Conservation (phyloP, 1,140 invertebrate species). For the Drosophila nigromelanica region DNA sequence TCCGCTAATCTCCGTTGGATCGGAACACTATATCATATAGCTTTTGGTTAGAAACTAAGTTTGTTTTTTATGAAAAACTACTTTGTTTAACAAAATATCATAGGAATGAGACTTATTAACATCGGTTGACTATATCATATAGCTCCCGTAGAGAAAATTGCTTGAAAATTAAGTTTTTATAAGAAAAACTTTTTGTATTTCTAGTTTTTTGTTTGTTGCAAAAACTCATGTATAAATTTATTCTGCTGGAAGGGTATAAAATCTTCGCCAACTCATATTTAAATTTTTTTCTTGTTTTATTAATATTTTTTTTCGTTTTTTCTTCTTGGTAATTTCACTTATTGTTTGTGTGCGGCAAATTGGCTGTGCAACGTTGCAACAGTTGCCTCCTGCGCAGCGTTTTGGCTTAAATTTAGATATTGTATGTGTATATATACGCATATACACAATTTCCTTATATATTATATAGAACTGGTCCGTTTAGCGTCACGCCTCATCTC, state of each 20-base stretch:
- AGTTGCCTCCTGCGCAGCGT: slow-evolving; percentile 32
- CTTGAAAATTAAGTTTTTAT: not conserved
- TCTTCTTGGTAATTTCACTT: slow-evolving; percentile 15
- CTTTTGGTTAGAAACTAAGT: not conserved
- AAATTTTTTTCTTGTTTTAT: not conserved
- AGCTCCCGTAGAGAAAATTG: no score
- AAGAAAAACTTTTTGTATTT: not conserved
- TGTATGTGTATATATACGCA: not conserved
- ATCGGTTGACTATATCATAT: no score
- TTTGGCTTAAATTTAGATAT: slow-evolving; percentile 34
- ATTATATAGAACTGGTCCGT: slow-evolving; percentile 6
- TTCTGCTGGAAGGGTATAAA: not conserved
- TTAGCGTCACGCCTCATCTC: slow-evolving; percentile 66
- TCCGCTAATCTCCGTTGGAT: no score
- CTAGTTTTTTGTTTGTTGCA: no score
- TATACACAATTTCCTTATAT: slow-evolving; percentile 10
- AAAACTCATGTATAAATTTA: not conserved
- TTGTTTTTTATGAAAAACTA: no score
- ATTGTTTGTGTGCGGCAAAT: slow-evolving; percentile 62
- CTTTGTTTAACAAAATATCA: no score
- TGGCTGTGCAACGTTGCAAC: slow-evolving; percentile 52
- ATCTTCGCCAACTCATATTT: not conserved
- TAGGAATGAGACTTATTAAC: no score
- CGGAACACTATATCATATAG: not conserved
- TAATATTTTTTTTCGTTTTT: slow-evolving; percentile 12